Percentiles rank a stretch among this genome's conserved stretches.
These are phyloP conservation scores for Hirtodrosophila cameraria DNA, from an alignment of 2,888 invertebrate genomes.

Conservation along the genomic window DNA sequence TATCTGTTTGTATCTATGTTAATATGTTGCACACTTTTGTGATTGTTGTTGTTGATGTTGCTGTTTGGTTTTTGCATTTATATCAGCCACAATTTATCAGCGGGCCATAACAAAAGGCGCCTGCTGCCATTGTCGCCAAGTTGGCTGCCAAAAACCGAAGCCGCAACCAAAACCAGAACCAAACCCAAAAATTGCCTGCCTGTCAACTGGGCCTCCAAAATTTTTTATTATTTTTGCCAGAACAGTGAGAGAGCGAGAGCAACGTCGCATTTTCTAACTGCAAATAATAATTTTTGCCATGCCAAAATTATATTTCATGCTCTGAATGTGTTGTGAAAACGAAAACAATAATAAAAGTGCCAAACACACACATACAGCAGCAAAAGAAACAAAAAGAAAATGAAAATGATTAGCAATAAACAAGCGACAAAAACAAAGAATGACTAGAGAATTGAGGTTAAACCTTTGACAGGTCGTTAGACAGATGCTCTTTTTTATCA, in stretches of 20 bases:
- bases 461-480: conserved; percentile 38
- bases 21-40: conserved; percentile 71
- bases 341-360: conserved; percentile 62
- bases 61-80: conserved; percentile 66
- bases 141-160: conserved; percentile 75
- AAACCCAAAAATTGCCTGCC: conserved; percentile 65
- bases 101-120: conserved; percentile 75
- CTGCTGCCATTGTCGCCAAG: conserved; percentile 70
- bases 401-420: conserved; percentile 65
- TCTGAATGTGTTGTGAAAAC: conserved; percentile 66
- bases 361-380: conserved; percentile 32
- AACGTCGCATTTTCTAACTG: conserved; percentile 69
- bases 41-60: conserved; percentile 49
- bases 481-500: conserved; percentile 31
- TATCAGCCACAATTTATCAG: conserved; percentile 80
- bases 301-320: conserved; percentile 77
- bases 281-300: conserved; percentile 69
- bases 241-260: too few relatives aligned
- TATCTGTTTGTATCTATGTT: conserved; percentile 53
- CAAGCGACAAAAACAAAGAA: conserved; percentile 33
- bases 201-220: conserved; percentile 43
- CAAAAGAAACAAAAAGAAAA: conserved; percentile 19
- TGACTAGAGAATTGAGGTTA: conserved; percentile 32
- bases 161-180: conserved; percentile 53
- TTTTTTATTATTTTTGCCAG: conserved; percentile 47